Evolutionary conservation across 2,113 vertebrate species (phyloP), one percentile per base, ranked within the genome.

Genomic region (Diphyllodes magnificus): DNA sequence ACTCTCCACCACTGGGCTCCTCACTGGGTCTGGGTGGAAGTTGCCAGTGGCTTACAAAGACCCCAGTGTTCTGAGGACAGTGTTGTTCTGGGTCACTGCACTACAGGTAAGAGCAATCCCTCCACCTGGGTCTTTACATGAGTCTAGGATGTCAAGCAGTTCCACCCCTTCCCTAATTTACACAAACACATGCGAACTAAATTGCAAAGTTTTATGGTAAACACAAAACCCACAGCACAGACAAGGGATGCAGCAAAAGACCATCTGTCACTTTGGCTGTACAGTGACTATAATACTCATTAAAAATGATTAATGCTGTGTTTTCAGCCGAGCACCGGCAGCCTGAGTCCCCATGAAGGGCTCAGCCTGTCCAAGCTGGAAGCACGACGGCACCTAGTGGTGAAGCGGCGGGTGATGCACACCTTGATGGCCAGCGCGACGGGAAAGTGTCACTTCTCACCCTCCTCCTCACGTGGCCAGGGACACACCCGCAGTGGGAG

Each of bases 381-480:
- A 31, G 28, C 33, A 4, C 15, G 21, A 13, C 57, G 59, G 78
- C 94, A 79, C 28, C 85, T 77, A 66, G 75, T 66, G 89, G 87
- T n/a, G 70, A 80, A 30, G 49, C 1, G 18, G 35, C 2, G 27
- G 33, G 28, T 10, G 45, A 1, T 7, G 54, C 42, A 16, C 27
- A 14, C 72, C 37, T 6, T 0, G 4, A 17, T 2, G 27, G 23
- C 21, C 30, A 14, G 3, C 1, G 5, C 0, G 1, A 51, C 10
- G 0, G 31, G 3, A 10, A 82, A 37, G 45, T 1, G 9, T 11
- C 72, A 27, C 51, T 40, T 53, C 18, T 31, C 47, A n/a, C 5
- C 14, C 72, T 75, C 50, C 22, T 54, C 73, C 33, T 51, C 60
- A 12, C n/a, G 20, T 3, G 51, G 25, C 23, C 72, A 60, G 35